Base-by-base conservation (phyloP, 1,140 invertebrate genomes). In the Physella acuta region DNA sequence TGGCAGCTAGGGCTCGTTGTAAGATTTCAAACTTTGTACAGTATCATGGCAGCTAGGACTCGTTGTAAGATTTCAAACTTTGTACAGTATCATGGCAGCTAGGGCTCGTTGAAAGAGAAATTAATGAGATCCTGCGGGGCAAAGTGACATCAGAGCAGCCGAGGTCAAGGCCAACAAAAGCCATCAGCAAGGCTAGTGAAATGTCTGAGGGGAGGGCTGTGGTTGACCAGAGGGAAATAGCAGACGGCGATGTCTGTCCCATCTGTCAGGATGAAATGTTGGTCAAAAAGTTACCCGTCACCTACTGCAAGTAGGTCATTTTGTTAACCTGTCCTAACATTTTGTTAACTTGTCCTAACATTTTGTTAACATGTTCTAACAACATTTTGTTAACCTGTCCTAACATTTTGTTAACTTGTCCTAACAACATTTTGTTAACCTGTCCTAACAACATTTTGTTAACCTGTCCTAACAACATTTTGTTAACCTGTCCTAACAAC, bases 191-290 rank as follows among this genome's bases (percentile, higher is more conserved):
- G 33, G 67, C 68, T 3, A 33, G 62, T 36, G 58, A 58, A 14
- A 65, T 73, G 1, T 62, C 69, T 44, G 76, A 77, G 74, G 77
- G 79, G 31, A 67, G 75, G 30, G 64, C 73, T 28, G 59, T 74
- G 8, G 74, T 82, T 34, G 68, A 78, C 53, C 85, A 86, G 70
- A 74, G 83, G 74, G 78, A 81, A 26, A 84, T 86, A 56, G 71
- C 68, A 26, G 75, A 81, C 24, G 82, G 84, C 55, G 84, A 85
- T 76, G 78, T 82, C 8, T 86, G 85, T 70, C 85, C 85, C 8
- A 86, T 86, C 8, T 86, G 85, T 75, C 83, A 85, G 63, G 85
- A 86, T 39, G 84, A 85, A 61, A 75, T 86, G 11, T 62, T 85
- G n/a, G 68, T 65, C n/a, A 84, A 81, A 67, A 79, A 79, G 39